Percentiles rank a stretch among this genome's conserved stretches.
Evolutionary conservation across 1,140 invertebrate species (phyloP).

Genomic region (Aricia agestis): DNA sequence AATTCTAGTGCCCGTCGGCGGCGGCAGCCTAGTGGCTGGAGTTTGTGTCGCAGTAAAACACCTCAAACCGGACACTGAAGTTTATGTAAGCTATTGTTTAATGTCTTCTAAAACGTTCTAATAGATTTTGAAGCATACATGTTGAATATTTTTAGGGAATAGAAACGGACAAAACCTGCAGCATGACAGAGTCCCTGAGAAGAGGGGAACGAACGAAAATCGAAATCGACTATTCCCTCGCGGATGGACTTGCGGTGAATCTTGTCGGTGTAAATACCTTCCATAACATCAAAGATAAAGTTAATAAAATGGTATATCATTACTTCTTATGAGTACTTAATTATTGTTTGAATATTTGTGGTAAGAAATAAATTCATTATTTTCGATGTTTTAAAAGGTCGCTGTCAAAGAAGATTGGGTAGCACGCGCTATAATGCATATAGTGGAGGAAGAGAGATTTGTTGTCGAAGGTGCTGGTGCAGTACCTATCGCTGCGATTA

Average conservation of each 20-base stretch:
- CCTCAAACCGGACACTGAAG: conserved; percentile 77
- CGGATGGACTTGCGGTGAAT: conserved; percentile 90
- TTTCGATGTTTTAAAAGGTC: conserved; percentile 57
- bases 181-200: conserved; percentile 83
- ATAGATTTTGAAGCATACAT: neutral
- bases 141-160: conserved; percentile 77
- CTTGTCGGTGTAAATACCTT: conserved; percentile 74
- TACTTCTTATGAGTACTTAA: too few relatives aligned
- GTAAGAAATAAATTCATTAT: too few relatives aligned
- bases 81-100: conserved; percentile 41
- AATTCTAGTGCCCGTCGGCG: conserved; percentile 80
- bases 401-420: conserved; percentile 91
- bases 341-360: too few relatives aligned
- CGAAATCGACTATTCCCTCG: conserved; percentile 81
- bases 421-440: conserved; percentile 89
- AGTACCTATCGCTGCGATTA: conserved; percentile 87
- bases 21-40: conserved; percentile 82
- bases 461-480: conserved; percentile 95
- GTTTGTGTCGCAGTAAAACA: conserved; percentile 80
- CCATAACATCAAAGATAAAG: conserved; percentile 61
- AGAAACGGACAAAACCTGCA: conserved; percentile 86
- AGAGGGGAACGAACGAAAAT: conserved; percentile 80
- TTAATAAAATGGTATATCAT: conserved; percentile 84
- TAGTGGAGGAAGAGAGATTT: conserved; percentile 93
- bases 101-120: too few relatives aligned